Base-by-base conservation (phyloP, 64 coral and sea anemone genomes). In the Actinia tenebrosa region DNA sequence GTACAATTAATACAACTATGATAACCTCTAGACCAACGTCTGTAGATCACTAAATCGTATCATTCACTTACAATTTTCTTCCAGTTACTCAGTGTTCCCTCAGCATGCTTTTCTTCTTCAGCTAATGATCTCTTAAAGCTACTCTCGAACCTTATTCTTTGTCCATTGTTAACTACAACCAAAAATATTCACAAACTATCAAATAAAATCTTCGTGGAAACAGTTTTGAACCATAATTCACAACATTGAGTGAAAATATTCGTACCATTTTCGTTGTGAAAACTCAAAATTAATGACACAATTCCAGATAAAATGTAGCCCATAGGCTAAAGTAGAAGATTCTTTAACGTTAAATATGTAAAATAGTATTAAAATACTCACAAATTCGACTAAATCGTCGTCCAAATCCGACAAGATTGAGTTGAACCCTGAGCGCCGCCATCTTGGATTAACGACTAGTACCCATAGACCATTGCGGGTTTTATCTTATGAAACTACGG, bases 61-160 rank as follows among this genome's bases (percentile, higher is more conserved):
- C 7, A 9, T 84, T 4, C 18, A 92, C 91, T 88, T 84, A 92
- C 91, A 84, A 92, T 92, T 62, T 84, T 88, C 54, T 92, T 92
- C 91, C 91, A 92, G 64, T 92, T 92, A 15, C 45, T 64, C 54
- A 92, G 56, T 25, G 91, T 92, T 3, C 80, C 82, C 26, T 83
- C 23, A 84, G 91, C 91, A 37, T 88, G 91, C 66, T 88, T 42
- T 53, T 92, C 91, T 84, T 92, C 91, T 47, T 92, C 91, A 53
- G 50, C 30, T 27, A 85, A 45, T 59, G 16, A 10, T 14, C 16
- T 18, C 7, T 46, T 88, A 62, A 55, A 92, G 54, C 72, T 88
- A 83, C 80, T 52, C 69, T 62, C 56, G 10, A 78, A 88, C 64
- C 80, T 55, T 19, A 78, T 59, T 86, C 63, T 66, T 53, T 83